Conservation (phyloP, 2,888 invertebrate genomes). For the Torymus texanus region DNA sequence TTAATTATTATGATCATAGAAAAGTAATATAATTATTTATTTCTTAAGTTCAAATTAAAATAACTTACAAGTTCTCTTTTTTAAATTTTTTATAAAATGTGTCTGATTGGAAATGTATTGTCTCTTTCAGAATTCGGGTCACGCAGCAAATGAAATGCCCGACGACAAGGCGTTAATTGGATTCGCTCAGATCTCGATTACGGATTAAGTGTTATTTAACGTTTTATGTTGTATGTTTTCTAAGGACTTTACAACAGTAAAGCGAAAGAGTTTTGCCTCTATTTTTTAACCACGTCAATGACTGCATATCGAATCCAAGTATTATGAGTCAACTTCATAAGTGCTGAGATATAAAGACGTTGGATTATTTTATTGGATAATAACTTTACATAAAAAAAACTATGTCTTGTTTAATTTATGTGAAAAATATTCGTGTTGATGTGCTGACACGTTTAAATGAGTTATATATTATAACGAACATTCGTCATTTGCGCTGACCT, state of each 20-base stretch:
- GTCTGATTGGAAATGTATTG: slow-evolving; percentile 38
- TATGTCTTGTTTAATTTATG: slow-evolving; percentile 50
- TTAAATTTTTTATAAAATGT: slow-evolving; percentile 50
- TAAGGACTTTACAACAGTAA: slow-evolving; percentile 46
- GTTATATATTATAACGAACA: slow-evolving; percentile 40
- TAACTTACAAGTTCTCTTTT: background rate
- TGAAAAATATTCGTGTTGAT: slow-evolving; percentile 35
- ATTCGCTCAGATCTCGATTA: slow-evolving; percentile 97
- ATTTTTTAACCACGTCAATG: slow-evolving; percentile 50
- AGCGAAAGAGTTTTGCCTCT: slow-evolving; percentile 47
- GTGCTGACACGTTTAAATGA: slow-evolving; percentile 29
- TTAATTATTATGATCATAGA: background rate
- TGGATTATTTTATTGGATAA: slow-evolving; percentile 43
- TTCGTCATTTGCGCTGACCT: slow-evolving; percentile 20
- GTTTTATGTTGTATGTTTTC: slow-evolving; percentile 43
- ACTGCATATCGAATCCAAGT: slow-evolving; percentile 51
- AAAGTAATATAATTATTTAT: slow-evolving; percentile 3
- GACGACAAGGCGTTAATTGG: slow-evolving; percentile 97
- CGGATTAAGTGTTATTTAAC: slow-evolving; percentile 79
- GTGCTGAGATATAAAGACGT: slow-evolving; percentile 40
- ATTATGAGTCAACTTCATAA: slow-evolving; percentile 52
- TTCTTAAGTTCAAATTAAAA: background rate
- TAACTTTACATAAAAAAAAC: slow-evolving; percentile 20
- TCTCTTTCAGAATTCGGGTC: slow-evolving; percentile 80
- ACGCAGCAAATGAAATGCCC: slow-evolving; percentile 85